These are phyloP conservation scores for Pseudomyrmex sp. DNA, from an alignment of 1,140 invertebrate species.

Conservation along the genomic window DNA sequence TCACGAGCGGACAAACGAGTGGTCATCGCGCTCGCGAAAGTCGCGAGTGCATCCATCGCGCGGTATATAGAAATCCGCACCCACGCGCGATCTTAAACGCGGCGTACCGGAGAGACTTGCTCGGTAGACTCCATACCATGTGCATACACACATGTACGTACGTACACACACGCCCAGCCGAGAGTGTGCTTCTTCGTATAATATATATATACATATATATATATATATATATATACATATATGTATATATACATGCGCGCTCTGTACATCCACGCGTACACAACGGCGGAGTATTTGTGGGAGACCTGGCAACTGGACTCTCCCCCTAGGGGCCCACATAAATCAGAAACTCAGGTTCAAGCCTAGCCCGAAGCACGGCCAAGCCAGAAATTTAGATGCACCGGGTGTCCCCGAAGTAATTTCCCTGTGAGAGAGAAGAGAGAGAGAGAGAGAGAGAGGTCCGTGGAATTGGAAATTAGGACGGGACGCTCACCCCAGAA, in stretches of 20 bases:
- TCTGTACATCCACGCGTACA: neutral
- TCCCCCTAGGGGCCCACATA: conserved; percentile 77
- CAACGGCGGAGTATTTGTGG: neutral
- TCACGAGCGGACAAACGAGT: conserved; percentile 25
- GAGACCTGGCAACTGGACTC: conserved; percentile 77
- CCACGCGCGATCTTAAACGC: conserved; percentile 47
- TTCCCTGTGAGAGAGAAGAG: neutral
- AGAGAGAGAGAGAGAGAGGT: conserved; percentile 4
- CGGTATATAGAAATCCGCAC: conserved; percentile 50
- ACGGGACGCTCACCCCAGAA: conserved; percentile 1
- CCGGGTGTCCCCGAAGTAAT: conserved; percentile 69
- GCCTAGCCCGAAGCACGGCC: conserved; percentile 66
- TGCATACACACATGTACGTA: neutral
- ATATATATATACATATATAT: no score
- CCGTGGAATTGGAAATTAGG: conserved; percentile 52
- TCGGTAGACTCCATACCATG: conserved; percentile 17
- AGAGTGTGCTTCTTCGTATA: conserved; percentile 29
- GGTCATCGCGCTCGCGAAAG: conserved; percentile 14
- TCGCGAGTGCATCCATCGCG: conserved; percentile 41
- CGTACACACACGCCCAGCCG: neutral
- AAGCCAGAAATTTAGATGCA: conserved; percentile 78
- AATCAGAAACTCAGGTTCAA: conserved; percentile 77
- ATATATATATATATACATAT: neutral
- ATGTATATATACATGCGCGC: conserved; percentile 4
- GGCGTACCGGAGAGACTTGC: conserved; percentile 1